These are phyloP conservation scores for Malurus alboscapulatus DNA, from an alignment of 2,113 vertebrate species.

Conservation along the genomic window DNA sequence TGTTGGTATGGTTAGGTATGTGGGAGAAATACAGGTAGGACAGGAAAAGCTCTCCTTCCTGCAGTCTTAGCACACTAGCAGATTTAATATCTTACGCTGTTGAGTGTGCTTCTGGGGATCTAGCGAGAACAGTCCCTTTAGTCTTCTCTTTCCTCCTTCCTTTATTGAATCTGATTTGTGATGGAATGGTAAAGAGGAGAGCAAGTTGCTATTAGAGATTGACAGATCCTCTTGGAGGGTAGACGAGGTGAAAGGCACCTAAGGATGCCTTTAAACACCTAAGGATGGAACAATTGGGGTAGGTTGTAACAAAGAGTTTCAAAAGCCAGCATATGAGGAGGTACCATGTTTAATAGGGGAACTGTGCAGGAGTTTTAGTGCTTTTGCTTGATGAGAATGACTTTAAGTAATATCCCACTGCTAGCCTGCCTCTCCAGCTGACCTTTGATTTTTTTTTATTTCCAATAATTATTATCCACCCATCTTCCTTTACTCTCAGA, in stretches of 20 bases:
- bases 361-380: not conserved
- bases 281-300: not conserved
- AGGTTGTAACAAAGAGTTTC: not conserved
- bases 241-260: accelerated
- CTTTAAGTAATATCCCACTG: not conserved
- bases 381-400: not conserved
- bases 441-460: not conserved
- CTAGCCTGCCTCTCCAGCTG: not conserved
- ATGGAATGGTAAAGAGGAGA: not conserved
- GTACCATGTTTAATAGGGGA: not conserved
- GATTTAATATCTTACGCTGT: not conserved
- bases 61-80: not conserved
- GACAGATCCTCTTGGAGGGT: not conserved
- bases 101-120: not conserved
- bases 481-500: not conserved
- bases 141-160: not conserved
- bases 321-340: not conserved
- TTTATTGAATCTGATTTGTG: not conserved
- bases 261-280: not conserved
- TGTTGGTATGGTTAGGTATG: not conserved
- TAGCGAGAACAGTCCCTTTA: accelerated
- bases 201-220: accelerated
- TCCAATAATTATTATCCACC: not conserved
- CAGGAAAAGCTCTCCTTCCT: not conserved
- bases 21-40: not conserved